Conservation (phyloP, 2,113 vertebrate genomes). For the Capreolus pygargus region DNA sequence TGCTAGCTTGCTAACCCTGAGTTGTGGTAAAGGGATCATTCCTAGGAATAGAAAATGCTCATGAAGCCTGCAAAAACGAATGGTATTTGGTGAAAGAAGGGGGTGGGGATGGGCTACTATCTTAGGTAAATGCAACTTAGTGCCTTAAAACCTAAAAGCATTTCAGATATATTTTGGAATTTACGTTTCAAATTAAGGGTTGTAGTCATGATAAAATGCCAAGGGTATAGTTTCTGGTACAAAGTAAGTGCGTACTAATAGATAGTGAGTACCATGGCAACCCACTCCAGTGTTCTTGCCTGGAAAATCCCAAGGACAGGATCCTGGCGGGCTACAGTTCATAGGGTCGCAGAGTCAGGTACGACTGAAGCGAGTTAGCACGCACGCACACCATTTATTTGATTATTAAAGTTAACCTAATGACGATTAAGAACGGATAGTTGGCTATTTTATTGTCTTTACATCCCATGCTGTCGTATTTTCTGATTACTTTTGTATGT, state of each 20-base stretch:
- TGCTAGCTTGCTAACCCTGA: neutral
- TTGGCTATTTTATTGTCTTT: neutral
- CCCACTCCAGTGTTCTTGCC: neutral
- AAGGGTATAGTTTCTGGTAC: neutral
- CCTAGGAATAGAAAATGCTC: neutral
- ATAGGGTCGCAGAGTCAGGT: neutral
- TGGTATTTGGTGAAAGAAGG: neutral
- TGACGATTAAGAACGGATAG: neutral
- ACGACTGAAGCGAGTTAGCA: neutral
- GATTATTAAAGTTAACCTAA: neutral
- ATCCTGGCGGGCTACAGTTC: neutral
- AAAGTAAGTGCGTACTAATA: neutral
- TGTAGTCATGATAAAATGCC: neutral
- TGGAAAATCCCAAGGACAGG: neutral
- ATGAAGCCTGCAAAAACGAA: neutral
- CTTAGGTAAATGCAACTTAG: neutral
- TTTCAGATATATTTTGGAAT: slow-evolving; percentile 19
- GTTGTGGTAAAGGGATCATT: neutral
- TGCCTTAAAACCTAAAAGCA: neutral
- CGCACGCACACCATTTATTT: neutral
- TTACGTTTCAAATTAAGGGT: neutral
- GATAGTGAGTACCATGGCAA: neutral
- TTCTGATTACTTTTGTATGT: neutral
- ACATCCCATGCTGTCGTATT: neutral
- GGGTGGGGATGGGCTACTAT: neutral